Percentiles rank a stretch among this genome's conserved stretches.
Conservation (phyloP, 2,888 invertebrate genomes). For the Chaetoderma sp. region DNA sequence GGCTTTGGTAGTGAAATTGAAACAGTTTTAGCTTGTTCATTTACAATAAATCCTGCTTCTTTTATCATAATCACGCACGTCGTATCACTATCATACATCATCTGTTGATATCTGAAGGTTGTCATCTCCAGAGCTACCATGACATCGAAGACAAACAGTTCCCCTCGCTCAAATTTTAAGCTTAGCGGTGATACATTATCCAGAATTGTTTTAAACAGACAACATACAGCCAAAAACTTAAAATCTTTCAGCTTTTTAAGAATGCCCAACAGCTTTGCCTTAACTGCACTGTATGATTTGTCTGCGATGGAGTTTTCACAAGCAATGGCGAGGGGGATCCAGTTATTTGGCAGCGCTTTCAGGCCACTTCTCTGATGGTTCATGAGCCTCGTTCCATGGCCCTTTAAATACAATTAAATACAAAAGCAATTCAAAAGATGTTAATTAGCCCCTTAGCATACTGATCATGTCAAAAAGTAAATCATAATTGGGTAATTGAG, state of each 20-base stretch:
- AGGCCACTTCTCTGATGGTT: not conserved
- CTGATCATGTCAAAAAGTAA: too few species aligned
- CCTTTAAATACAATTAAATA: too few species aligned
- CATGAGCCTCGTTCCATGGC: not conserved
- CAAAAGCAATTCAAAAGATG: too few species aligned
- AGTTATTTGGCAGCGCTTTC: not conserved
- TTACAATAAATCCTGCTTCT: not conserved
- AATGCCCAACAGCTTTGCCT: not conserved
- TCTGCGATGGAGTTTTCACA: not conserved
- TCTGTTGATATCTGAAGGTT: not conserved
- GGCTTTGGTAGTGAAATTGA: not conserved
- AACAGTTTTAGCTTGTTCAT: not conserved
- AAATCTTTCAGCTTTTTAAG: not conserved
- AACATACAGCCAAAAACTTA: not conserved
- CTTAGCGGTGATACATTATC: not conserved
- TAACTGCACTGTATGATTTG: not conserved
- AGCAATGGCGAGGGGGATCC: not conserved
- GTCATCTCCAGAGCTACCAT: not conserved
- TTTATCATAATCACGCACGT: not conserved
- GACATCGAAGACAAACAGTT: not conserved
- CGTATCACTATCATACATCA: not conserved
- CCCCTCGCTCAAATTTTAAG: not conserved
- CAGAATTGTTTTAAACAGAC: not conserved
- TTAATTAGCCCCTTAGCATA: too few species aligned
- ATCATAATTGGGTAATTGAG: too few species aligned